Conservation (phyloP, 2,113 vertebrate species). For the Epinephelus lanceolatus region DNA sequence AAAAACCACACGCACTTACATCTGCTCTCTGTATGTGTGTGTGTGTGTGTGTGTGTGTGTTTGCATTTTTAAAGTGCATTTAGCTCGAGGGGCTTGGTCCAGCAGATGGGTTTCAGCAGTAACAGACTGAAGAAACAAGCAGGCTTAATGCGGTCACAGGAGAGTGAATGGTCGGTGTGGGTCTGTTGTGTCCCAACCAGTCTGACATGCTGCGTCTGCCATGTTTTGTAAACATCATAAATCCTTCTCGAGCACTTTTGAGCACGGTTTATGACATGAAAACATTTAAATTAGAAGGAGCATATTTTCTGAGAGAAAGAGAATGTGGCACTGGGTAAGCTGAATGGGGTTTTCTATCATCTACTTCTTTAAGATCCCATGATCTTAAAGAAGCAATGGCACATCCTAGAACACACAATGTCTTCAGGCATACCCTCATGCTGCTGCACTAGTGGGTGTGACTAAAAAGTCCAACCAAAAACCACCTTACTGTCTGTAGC, state of each 20-base stretch:
- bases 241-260: background rate
- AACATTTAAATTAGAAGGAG: background rate
- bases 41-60: background rate
- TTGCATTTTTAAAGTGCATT: background rate
- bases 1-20: background rate
- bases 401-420: background rate
- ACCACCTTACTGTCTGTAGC: background rate
- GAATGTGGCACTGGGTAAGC: background rate
- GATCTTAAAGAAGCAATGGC: background rate
- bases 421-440: background rate
- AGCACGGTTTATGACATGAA: too few species aligned
- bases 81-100: background rate
- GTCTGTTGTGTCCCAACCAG: background rate
- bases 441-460: background rate
- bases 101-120: slow-evolving; percentile 15
- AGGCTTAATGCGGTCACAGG: background rate
- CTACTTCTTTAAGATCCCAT: background rate
- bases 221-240: slow-evolving; percentile 11
- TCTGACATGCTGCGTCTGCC: too few species aligned
- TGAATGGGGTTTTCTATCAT: background rate
- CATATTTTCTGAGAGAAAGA: background rate
- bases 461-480: background rate
- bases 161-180: background rate
- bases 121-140: background rate
- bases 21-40: background rate